phyloP scores from a whole-genome alignment of 2,797 vertebrate species.

The Capromys pilorides region DNA sequence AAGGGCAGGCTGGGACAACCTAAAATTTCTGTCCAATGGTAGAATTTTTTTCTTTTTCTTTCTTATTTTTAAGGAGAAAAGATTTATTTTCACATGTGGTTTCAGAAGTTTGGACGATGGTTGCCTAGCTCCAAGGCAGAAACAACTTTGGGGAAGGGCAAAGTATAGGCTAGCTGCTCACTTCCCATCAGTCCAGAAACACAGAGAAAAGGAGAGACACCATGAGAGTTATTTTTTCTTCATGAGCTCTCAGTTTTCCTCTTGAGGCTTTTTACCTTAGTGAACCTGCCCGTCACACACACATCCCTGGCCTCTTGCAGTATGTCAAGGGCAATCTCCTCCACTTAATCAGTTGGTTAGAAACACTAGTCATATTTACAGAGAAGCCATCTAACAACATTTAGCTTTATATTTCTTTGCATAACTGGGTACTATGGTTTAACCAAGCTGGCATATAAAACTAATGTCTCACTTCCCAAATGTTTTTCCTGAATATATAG shows the following conservation, averaged over 20 bases:
- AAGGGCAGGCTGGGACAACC: not conserved
- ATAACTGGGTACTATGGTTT: not conserved
- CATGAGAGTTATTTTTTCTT: not conserved
- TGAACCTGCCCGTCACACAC: not conserved
- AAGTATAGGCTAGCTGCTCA: not conserved
- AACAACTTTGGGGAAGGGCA: not conserved
- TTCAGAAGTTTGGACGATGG: not conserved
- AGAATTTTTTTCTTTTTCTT: not conserved
- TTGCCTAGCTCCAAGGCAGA: not conserved
- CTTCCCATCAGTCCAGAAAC: not conserved
- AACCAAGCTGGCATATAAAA: not conserved
- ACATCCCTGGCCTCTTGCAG: not conserved
- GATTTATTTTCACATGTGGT: not conserved
- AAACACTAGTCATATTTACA: not conserved
- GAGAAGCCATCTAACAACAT: not conserved
- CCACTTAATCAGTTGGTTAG: not conserved
- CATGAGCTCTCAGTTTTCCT: not conserved
- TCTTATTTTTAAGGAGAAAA: not conserved
- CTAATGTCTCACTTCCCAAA: not conserved
- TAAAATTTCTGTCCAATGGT: not conserved
- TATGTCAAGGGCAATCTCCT: not conserved
- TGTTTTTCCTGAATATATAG: not conserved
- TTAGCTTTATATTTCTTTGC: not conserved
- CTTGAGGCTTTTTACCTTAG: not conserved
- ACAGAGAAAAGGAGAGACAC: not conserved